A percentile compares a stretch with the other conserved stretches of the same genome.
phyloP scores from a whole-genome alignment of 1,140 invertebrate species.

The Heliconius hewitsoni region DNA sequence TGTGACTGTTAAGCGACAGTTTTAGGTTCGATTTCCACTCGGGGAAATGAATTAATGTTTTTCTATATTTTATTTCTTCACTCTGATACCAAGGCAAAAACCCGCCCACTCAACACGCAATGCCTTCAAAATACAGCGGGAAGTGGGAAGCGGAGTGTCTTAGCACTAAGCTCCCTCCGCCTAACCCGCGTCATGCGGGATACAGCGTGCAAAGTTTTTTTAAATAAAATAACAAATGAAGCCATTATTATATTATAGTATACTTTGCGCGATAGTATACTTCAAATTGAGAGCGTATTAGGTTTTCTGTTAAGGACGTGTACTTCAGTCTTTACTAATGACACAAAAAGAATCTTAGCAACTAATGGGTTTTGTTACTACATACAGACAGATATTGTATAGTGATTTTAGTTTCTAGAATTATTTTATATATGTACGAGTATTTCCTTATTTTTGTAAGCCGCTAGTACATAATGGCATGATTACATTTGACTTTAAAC shows the following conservation, averaged over 20 bases:
- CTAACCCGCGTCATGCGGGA: no score
- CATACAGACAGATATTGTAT: background rate
- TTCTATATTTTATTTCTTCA: no score
- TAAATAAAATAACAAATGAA: background rate
- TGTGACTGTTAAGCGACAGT: no score
- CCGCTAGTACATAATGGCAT: no score
- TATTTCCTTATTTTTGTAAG: background rate
- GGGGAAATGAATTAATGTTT: no score
- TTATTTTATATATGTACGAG: background rate
- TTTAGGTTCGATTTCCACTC: no score
- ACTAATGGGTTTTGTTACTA: conserved; percentile 5
- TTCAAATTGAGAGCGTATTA: conserved; percentile 13
- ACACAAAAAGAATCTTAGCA: conserved; percentile 6
- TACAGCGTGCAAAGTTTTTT: background rate
- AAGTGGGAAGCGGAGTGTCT: no score
- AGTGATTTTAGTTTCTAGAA: background rate
- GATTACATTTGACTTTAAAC: no score
- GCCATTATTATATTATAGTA: background rate
- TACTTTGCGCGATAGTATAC: background rate
- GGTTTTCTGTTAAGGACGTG: conserved; percentile 12
- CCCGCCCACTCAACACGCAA: no score
- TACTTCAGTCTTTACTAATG: conserved; percentile 14
- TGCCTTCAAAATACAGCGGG: no score
- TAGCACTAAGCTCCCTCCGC: no score
- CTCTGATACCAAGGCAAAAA: no score